Evolutionary conservation across 2,797 vertebrate genomes (phyloP).

Genomic region (Taeniopygia guttata): DNA sequence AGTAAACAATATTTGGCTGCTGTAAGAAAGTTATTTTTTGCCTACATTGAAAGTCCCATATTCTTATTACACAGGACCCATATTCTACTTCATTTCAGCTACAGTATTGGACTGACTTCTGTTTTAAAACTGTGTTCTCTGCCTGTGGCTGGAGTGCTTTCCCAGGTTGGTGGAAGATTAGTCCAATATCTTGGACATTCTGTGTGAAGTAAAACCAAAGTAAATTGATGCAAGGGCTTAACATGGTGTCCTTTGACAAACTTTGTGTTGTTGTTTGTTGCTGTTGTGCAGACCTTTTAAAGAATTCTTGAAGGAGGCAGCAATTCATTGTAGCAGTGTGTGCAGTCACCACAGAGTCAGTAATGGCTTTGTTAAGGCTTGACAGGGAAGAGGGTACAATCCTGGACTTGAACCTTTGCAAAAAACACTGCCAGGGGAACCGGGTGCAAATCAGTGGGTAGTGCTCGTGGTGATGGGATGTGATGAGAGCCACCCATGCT

Average conservation of each 20-base stretch:
- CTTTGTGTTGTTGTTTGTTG: too few species aligned
- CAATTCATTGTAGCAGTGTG: not conserved
- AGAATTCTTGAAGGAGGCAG: not conserved
- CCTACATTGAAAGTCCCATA: not conserved
- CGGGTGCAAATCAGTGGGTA: not conserved
- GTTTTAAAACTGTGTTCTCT: not conserved
- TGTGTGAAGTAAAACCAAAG: not conserved
- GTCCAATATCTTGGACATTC: accelerated
- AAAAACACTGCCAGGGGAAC: not conserved
- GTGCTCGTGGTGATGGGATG: not conserved
- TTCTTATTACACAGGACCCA: not conserved
- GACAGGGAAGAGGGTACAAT: not conserved
- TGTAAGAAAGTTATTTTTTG: not conserved
- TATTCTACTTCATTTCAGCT: not conserved
- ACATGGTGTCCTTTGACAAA: not conserved
- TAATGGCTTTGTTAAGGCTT: not conserved
- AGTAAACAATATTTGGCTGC: not conserved
- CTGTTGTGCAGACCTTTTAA: not conserved
- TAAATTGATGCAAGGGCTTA: not conserved
- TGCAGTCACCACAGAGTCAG: not conserved
- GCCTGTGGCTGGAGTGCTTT: not conserved
- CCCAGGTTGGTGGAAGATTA: not conserved
- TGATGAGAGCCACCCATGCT: not conserved
- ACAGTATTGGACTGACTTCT: not conserved
- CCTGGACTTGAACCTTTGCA: not conserved